Evolutionary conservation across 2,797 vertebrate genomes (phyloP).

Genomic region (Peromyscus nudipes): DNA sequence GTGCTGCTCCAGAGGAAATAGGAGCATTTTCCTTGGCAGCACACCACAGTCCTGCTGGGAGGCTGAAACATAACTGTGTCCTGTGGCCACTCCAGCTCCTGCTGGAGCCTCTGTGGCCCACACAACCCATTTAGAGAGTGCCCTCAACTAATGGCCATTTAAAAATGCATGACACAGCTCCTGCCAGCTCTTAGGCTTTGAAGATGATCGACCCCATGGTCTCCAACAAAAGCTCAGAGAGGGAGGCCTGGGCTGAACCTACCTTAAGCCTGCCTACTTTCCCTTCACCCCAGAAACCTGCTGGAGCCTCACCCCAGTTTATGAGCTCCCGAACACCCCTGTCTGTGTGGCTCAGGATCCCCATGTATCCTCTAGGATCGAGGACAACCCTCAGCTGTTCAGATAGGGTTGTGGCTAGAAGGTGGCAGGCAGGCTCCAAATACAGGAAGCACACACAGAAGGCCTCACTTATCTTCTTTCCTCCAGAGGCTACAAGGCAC

Average conservation of each 20-base stretch:
- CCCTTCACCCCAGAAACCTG: neutral
- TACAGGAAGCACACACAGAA: too few species aligned
- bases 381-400: rapidly evolving
- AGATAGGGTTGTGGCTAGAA: neutral
- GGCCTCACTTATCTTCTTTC: neutral
- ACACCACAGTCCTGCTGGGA: neutral
- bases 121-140: constrained; percentile 10
- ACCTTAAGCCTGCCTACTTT: neutral
- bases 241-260: neutral
- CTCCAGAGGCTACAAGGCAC: neutral
- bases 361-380: rapidly evolving
- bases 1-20: too few species aligned
- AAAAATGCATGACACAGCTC: constrained; percentile 50
- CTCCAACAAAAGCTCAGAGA: neutral
- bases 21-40: neutral
- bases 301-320: neutral
- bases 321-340: neutral
- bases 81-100: neutral
- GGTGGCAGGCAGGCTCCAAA: neutral
- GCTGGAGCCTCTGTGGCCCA: neutral
- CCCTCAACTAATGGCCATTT: constrained; percentile 56
- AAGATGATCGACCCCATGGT: neutral
- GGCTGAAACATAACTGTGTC: too few species aligned
- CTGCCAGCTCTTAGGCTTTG: neutral
- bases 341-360: neutral